These are phyloP conservation scores for Tragopan temminckii DNA, from an alignment of 2,797 vertebrate genomes.

Conservation along the genomic window DNA sequence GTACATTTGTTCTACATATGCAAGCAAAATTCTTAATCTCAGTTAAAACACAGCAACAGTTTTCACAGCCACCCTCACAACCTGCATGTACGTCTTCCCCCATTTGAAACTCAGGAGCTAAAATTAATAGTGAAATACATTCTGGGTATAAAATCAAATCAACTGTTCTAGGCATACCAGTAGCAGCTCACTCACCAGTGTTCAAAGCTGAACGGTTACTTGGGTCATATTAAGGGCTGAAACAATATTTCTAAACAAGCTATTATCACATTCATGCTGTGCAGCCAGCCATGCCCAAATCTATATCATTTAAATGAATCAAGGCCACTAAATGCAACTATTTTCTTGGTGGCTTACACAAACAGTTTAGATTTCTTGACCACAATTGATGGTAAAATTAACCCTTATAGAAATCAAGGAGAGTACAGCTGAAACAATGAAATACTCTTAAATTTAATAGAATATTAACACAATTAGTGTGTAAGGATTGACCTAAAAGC, in stretches of 20 bases:
- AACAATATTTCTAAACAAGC: constrained; percentile 36
- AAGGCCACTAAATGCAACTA: constrained; percentile 12
- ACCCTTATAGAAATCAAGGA: constrained; percentile 5
- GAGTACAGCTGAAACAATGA: background rate
- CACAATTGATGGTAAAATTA: constrained; percentile 32
- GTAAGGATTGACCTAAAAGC: background rate
- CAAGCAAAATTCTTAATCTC: constrained; percentile 72
- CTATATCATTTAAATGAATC: background rate
- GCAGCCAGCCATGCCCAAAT: background rate
- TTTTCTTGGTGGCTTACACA: constrained; percentile 39
- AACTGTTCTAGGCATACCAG: background rate
- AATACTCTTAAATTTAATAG: background rate
- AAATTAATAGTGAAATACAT: constrained; percentile 25
- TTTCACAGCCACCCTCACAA: constrained; percentile 35
- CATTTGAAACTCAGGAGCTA: constrained; percentile 35
- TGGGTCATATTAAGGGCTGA: background rate
- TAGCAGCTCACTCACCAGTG: background rate
- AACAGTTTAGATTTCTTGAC: constrained; percentile 45
- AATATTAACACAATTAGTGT: constrained; percentile 8
- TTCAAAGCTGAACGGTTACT: constrained; percentile 19
- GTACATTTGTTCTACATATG: constrained; percentile 79
- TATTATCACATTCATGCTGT: background rate
- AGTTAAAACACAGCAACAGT: constrained; percentile 52
- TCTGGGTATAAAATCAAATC: background rate
- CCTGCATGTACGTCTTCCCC: background rate